phyloP scores from a whole-genome alignment of 1,140 invertebrate species.

The Cherax quadricarinatus region DNA sequence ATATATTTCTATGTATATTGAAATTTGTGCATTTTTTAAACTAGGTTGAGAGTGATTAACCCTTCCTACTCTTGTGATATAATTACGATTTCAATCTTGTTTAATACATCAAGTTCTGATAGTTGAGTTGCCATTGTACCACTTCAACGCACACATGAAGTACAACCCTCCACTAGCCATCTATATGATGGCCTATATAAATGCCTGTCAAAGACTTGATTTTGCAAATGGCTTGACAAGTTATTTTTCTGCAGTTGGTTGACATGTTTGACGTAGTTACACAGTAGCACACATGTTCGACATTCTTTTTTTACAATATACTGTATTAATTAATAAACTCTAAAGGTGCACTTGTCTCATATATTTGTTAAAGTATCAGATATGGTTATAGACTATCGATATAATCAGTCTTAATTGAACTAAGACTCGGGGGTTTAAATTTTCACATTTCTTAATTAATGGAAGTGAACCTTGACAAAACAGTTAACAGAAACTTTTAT shows the following conservation, averaged over 20 bases:
- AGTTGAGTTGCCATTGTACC: slow-evolving; percentile 58
- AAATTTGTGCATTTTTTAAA: slow-evolving; percentile 60
- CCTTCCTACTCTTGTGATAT: slow-evolving; percentile 42
- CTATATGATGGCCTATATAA: not conserved
- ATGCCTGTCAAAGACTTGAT: not conserved
- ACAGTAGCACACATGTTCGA: not conserved
- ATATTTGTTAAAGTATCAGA: not conserved
- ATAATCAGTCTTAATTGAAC: not conserved
- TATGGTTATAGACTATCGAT: not conserved
- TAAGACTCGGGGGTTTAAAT: not conserved
- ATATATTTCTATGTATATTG: slow-evolving; percentile 61
- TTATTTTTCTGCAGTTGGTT: not conserved
- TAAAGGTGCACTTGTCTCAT: not conserved
- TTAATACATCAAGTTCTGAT: slow-evolving; percentile 38
- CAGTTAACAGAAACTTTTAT: not conserved
- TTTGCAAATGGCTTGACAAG: not conserved
- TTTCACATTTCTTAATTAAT: not conserved
- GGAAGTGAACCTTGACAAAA: not conserved
- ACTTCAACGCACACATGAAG: slow-evolving; percentile 66
- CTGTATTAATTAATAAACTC: not conserved
- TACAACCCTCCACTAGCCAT: slow-evolving; percentile 52
- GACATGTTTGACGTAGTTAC: not conserved
- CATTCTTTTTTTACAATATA: not conserved
- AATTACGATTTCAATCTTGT: slow-evolving; percentile 15
- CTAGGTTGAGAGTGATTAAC: slow-evolving; percentile 51